Evolutionary conservation across 2,888 invertebrate species (phyloP), one percentile per base, ranked within the genome.

Genomic region (Drosophila kambysellisi): DNA sequence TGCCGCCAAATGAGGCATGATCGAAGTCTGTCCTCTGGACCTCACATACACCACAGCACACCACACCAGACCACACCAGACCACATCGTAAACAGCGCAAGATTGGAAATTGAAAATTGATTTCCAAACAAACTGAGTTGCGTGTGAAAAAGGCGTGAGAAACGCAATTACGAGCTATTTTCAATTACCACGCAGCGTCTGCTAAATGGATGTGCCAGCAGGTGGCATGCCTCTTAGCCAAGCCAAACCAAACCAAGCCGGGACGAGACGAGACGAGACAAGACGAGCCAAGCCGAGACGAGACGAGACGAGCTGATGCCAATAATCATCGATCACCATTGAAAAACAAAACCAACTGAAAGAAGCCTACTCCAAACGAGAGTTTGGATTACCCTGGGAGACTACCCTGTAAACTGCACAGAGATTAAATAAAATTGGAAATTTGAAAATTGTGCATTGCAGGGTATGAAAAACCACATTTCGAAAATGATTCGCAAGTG

Each of bases 71-170:
- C 17, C 17, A 33, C 41, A 11, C 39, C 20, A 25, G 20, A 56
- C 48, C 25, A 25, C 25, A 25, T 25, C 25, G 25, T 25, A 25
- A 25, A 25, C 2, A 25, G 25, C 25, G 25, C 25, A 32, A 51
- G 32, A 51, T 48, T 52, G 29, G 35, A 50, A 74, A 83, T 79
- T 70, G 69, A 78, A 73, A 71, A 57, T 58, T 54, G 74, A 74
- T 87, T 87, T 74, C 69, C 74, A 75, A 90, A 85, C 62, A 66
- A 69, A 81, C 67, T 43, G 41, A 25, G 64, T 58, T 60, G 80
- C 71, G 79, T 79, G 73, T 78, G 83, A 83, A 76, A 70, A 59
- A 53, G 68, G 89, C 82, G 85, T 89, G 82, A 76, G 88, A 89
- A 88, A 84, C 76, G 82, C 85, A 74, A 84, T 84, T 74, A 48